Evolutionary conservation across 2,888 invertebrate species (phyloP), one percentile per base, ranked within the genome.

Genomic region (Leptarthrus brevirostris): DNA sequence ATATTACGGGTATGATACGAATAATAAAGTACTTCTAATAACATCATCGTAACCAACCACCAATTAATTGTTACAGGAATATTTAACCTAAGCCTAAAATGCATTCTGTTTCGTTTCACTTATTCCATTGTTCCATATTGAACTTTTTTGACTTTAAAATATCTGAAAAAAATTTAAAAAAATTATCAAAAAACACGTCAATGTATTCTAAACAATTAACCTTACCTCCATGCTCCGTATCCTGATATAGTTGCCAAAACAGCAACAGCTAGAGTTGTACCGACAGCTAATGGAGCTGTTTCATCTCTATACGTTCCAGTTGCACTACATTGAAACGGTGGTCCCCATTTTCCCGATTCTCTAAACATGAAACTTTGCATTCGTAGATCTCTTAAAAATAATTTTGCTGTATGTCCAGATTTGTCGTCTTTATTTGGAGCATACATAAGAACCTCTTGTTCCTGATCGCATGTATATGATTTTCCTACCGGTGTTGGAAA

Each of bases 51-150:
- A 12, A 12, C n/a, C 40, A n/a, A 40, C 40, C 40, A 12, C 40
- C 40, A 40, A 3, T 40, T 40, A 8, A 3, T 40, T 40, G 40
- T 40, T n/a, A 40, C 16, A 36, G 30, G 2, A 70, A 30, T 30
- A 53, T 73, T 36, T 53, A 2, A 0, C 20, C 8, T 47, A 2
- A 40, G 10, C 3, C 14, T 40, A 40, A 70, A 44, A 30, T 54
- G 54, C 54, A 12, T 2, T 53, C 8, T 30, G 3, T 30, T 30
- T 30, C 30, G 3, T 8, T 30, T 8, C 3, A 30, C 78, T 86
- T 90, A 94, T 85, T 95, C 93, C 95, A 96, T 95, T 10, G 93
- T 94, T 81, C 94, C 94, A 82, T 96, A 96, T 81, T 95, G 94
- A 1, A 95, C 93, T 84, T 95, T 95, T 86, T 95, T 95, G 58